Percentiles rank a stretch among this genome's conserved stretches.
phyloP scores from a whole-genome alignment of 2,888 invertebrate genomes.

The Phortica okadai region DNA sequence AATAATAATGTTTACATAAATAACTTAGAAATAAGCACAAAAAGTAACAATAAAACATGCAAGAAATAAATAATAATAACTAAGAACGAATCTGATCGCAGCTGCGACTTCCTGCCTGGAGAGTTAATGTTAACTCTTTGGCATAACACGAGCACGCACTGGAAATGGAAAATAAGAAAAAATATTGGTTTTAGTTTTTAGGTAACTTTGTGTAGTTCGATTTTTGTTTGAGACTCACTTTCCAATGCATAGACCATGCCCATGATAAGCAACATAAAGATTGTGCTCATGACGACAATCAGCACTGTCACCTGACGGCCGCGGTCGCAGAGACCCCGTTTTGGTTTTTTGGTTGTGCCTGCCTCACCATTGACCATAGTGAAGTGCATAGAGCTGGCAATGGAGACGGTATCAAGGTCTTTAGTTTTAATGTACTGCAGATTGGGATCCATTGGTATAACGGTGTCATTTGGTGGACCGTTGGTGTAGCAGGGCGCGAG shows the following conservation, averaged over 20 bases:
- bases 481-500: constrained; percentile 31
- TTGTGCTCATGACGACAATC: constrained; percentile 88
- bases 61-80: constrained; percentile 51
- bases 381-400: constrained; percentile 91
- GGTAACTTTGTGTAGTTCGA: neutral
- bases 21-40: constrained; percentile 65
- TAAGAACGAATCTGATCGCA: constrained; percentile 38
- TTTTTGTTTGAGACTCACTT: constrained; percentile 80
- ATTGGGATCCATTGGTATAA: constrained; percentile 74
- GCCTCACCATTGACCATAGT: constrained; percentile 89
- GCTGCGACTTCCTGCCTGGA: neutral
- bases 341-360: constrained; percentile 79
- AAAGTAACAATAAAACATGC: constrained; percentile 45
- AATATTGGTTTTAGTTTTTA: neutral
- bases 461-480: constrained; percentile 55
- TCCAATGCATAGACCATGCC: constrained; percentile 90
- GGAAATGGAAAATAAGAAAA: constrained; percentile 64
- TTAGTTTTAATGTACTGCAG: constrained; percentile 75
- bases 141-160: constrained; percentile 79
- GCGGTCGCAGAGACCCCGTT: constrained; percentile 85
- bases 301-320: constrained; percentile 88
- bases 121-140: constrained; percentile 68
- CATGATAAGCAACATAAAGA: constrained; percentile 88
- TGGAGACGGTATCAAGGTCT: constrained; percentile 83
- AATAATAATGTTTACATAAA: constrained; percentile 54